Evolutionary conservation across 1,140 invertebrate genomes (phyloP).

Genomic region (Lerema accius): DNA sequence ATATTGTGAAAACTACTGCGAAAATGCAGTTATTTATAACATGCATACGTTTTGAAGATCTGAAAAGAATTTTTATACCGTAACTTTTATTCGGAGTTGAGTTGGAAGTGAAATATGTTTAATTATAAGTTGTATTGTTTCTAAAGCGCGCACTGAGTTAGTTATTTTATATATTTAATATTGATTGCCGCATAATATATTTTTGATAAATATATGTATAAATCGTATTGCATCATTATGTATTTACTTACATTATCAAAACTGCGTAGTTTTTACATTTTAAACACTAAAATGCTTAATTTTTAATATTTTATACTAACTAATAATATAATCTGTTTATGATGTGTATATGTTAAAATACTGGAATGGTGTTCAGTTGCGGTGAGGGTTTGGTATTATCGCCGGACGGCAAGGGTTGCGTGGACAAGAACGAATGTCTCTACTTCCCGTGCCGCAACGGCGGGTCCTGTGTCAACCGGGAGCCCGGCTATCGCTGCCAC

Average conservation of each 20-base stretch:
- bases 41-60: slow-evolving; percentile 14
- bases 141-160: slow-evolving; percentile 58
- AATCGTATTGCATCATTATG: slow-evolving; percentile 32
- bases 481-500: slow-evolving; percentile 91
- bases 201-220: slow-evolving; percentile 34
- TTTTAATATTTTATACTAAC: slow-evolving; percentile 30
- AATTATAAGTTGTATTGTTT: slow-evolving; percentile 18
- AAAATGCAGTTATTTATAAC: slow-evolving; percentile 19
- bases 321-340: slow-evolving; percentile 43
- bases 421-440: slow-evolving; percentile 96
- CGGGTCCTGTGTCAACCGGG: slow-evolving; percentile 94
- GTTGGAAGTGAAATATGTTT: slow-evolving; percentile 18
- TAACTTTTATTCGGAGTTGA: slow-evolving; percentile 21
- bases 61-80: slow-evolving; percentile 8
- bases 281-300: slow-evolving; percentile 10
- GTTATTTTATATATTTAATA: slow-evolving; percentile 34
- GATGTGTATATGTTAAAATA: slow-evolving; percentile 57
- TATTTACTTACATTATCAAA: slow-evolving; percentile 12
- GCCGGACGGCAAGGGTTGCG: slow-evolving; percentile 94
- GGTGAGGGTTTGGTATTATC: slow-evolving; percentile 95
- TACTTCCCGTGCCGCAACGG: slow-evolving; percentile 96
- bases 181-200: slow-evolving; percentile 24
- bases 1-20: slow-evolving; percentile 1
- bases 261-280: not conserved
- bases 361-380: slow-evolving; percentile 87